Percentiles rank a stretch among this genome's conserved stretches.
phyloP scores from a whole-genome alignment of 2,113 vertebrate species.

The Haemorhous mexicanus region DNA sequence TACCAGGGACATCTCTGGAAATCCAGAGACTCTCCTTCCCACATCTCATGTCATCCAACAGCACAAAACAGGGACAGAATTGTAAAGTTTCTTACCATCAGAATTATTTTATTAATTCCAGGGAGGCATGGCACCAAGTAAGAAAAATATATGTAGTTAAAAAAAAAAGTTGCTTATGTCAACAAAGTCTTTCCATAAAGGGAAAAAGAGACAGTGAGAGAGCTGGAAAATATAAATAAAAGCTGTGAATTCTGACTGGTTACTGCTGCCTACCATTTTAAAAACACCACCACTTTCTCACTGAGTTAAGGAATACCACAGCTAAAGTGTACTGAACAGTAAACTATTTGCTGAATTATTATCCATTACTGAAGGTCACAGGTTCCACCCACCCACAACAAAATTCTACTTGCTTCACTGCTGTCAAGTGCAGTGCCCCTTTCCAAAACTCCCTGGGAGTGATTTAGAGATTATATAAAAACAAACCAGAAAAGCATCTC shows the following conservation, averaged over 20 bases:
- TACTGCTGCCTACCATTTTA: neutral
- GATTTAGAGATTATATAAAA: neutral
- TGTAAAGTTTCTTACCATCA: neutral
- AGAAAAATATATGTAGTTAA: neutral
- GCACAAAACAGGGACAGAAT: neutral
- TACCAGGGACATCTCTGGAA: neutral
- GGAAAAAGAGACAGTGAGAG: neutral
- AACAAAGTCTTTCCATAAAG: neutral
- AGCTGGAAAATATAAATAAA: neutral
- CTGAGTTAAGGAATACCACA: neutral
- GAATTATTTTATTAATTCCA: neutral
- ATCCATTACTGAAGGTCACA: constrained; percentile 7
- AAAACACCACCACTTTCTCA: neutral
- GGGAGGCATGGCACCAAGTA: neutral
- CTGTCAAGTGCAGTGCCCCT: neutral
- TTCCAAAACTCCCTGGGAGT: neutral
- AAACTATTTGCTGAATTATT: neutral
- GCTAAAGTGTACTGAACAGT: neutral
- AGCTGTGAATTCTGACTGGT: neutral
- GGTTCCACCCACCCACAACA: neutral
- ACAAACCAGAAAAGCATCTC: neutral
- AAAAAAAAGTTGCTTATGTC: neutral
- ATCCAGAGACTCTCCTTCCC: neutral
- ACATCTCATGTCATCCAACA: neutral
- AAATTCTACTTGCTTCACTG: neutral